Evolutionary conservation across 2,888 invertebrate genomes (phyloP).

Genomic region (Leptothorax acervorum): DNA sequence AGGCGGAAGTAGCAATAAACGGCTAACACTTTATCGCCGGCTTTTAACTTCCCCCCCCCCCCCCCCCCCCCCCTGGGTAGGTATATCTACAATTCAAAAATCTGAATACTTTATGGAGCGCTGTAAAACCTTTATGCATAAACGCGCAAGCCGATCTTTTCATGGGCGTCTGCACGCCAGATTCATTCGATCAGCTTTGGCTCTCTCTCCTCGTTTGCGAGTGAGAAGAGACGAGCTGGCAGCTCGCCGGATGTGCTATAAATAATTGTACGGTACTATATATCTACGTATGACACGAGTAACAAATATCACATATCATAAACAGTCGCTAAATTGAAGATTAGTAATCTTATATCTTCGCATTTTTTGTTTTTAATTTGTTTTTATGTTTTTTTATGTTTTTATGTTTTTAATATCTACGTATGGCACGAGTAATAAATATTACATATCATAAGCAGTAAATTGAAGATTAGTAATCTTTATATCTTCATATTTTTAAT

Average conservation of each 20-base stretch:
- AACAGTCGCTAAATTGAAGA: neutral
- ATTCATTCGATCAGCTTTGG: slow-evolving; percentile 20
- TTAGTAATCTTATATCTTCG: neutral
- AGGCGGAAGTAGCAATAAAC: slow-evolving; percentile 34
- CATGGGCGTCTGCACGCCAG: slow-evolving; percentile 5
- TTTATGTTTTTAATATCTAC: too few relatives aligned
- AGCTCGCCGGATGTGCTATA: neutral
- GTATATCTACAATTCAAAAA: slow-evolving; percentile 63
- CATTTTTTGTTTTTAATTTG: neutral
- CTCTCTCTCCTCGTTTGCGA: neutral
- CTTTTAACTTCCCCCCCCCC: slow-evolving; percentile 20
- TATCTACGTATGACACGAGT: neutral
- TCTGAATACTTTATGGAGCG: slow-evolving; percentile 54
- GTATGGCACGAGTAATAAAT: too few relatives aligned
- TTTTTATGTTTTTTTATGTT: neutral
- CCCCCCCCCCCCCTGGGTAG: too few relatives aligned
- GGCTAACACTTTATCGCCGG: slow-evolving; percentile 38
- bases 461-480: too few relatives aligned
- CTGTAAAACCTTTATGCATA: slow-evolving; percentile 47
- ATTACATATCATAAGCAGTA: too few relatives aligned
- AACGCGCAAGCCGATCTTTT: slow-evolving; percentile 43
- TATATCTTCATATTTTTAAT: too few relatives aligned
- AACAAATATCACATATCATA: slow-evolving; percentile 1
- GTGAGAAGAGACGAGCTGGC: neutral
- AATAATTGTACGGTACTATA: neutral